Evolutionary conservation across 1,140 invertebrate species (phyloP), one percentile per base, ranked within the genome.

Genomic region (Drosophila lini): DNA sequence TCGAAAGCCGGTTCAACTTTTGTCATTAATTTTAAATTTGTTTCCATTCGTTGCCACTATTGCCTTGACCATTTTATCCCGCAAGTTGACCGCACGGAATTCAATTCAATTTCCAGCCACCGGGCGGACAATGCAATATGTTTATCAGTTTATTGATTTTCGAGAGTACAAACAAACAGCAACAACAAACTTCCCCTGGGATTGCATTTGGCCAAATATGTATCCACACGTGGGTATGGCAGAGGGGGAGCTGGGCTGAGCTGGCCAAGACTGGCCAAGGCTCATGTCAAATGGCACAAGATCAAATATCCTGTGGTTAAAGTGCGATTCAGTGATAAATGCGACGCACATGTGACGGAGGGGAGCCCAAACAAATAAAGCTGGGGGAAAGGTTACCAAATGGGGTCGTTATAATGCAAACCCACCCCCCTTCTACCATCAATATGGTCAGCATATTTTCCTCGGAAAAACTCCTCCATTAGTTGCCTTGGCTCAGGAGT

Each of bases 221-320:
- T 78, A 81, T 81, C 67, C 78, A 64, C 70, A 77, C 57, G 47
- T 67, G 36, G 41, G 34, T 5, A 5, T 11, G 15, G 6, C 22
- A 28, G 22, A 11, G 4, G 34, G 8, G 45, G 53, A 36, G 32
- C 11, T 32, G 15, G 45, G 56, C n/a, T n/a, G 31, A 11, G 34
- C 25, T 64, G 52, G 4, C 52, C 34, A 55, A 38, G 52, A 40
- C 73, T 76, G 64, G 58, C 68, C 53, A 74, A 78, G 80, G 78
- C 84, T 83, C 73, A 74, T 89, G 84, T 89, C 85, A 89, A 89
- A 89, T 89, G 84, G 84, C 84, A 89, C 60, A 67, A 84, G 84
- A 89, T 89, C 84, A 89, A 89, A 89, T 89, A 89, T 89, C 84
- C 84, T 89, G 84, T 89, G 84, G 84, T 81, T 89, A 89, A 81